Conservation (phyloP, 1,140 invertebrate species). For the Planococcus citri region DNA sequence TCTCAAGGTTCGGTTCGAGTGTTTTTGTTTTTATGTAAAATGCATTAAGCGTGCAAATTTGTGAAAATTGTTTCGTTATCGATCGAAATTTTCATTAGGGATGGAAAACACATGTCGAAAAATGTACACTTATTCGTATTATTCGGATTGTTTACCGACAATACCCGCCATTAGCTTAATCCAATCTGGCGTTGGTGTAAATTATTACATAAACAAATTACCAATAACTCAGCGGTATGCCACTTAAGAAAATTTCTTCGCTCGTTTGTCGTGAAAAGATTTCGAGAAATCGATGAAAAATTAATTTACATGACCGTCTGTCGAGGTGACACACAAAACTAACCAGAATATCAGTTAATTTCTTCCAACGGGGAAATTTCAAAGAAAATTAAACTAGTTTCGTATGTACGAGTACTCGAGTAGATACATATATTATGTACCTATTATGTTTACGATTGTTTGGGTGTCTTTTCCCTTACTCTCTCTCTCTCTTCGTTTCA, state of each 20-base stretch:
- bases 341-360: neutral
- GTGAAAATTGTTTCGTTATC: too few species aligned
- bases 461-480: neutral
- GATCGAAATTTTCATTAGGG: too few species aligned
- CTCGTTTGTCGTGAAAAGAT: neutral
- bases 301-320: neutral
- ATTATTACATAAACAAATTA: constrained; percentile 5
- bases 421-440: too few species aligned
- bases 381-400: neutral
- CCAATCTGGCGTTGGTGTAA: neutral
- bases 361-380: neutral
- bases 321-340: neutral
- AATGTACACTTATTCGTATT: too few species aligned
- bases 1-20: too few species aligned
- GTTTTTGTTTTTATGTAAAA: too few species aligned
- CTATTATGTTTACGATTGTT: too few species aligned
- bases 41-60: too few species aligned
- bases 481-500: too few species aligned
- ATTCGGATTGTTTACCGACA: too few species aligned
- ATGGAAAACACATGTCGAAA: too few species aligned
- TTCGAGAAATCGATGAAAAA: neutral
- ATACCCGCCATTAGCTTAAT: too few species aligned
- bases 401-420: neutral
- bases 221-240: neutral
- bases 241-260: neutral